A percentile compares a stretch with the other conserved stretches of the same genome.
Conservation (phyloP, 2,888 invertebrate genomes). For the Chesias legatella region DNA sequence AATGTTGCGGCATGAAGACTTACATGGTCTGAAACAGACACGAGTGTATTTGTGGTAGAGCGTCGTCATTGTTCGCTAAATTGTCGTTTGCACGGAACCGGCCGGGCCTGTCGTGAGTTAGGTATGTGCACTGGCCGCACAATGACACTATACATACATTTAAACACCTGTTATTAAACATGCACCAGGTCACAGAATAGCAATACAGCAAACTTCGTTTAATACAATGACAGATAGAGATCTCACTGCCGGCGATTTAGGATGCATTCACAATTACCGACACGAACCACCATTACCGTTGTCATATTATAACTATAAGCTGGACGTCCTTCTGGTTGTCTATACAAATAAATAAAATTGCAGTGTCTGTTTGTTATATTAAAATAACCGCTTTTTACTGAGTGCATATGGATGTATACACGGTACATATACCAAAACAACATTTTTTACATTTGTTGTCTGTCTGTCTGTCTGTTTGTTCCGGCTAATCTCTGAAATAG, state of each 20-base stretch:
- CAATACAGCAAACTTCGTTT: slow-evolving; percentile 64
- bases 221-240: slow-evolving; percentile 73
- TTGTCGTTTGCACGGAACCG: slow-evolving; percentile 78
- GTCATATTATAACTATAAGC: slow-evolving; percentile 56
- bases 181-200: slow-evolving; percentile 67
- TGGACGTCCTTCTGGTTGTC: slow-evolving; percentile 33
- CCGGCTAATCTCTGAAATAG: no score
- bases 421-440: no score
- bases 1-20: slow-evolving; percentile 43
- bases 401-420: no score
- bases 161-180: slow-evolving; percentile 79
- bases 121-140: slow-evolving; percentile 65
- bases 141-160: slow-evolving; percentile 74
- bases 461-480: no score
- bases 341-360: neutral
- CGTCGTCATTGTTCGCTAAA: slow-evolving; percentile 80
- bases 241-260: slow-evolving; percentile 60
- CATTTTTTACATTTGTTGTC: no score
- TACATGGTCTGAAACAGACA: slow-evolving; percentile 65
- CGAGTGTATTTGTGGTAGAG: slow-evolving; percentile 72
- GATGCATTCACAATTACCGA: slow-evolving; percentile 62
- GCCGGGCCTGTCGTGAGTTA: slow-evolving; percentile 75
- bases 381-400: no score
- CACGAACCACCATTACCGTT: slow-evolving; percentile 40
- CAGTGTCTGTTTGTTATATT: no score